Conservation (phyloP, 2,797 vertebrate genomes). For the Sebastes diploproa region DNA sequence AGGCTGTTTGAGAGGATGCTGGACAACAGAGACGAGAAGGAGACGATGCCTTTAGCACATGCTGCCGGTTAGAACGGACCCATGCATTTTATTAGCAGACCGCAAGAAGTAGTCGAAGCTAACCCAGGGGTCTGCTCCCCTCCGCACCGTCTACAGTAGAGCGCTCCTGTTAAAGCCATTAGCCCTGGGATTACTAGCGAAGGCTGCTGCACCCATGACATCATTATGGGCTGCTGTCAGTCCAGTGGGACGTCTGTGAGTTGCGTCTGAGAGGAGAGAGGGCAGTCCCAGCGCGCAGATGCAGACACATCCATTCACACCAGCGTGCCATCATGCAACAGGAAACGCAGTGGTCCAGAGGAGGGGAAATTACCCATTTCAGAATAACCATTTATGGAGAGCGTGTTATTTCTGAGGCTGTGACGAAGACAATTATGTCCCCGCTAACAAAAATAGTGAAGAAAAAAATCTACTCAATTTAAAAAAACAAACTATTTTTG, state of each 20-base stretch:
- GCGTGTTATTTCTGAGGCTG: constrained; percentile 23
- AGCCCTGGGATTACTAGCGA: constrained; percentile 65
- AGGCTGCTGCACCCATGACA: constrained; percentile 76
- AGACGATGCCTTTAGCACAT: constrained; percentile 76
- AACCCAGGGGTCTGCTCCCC: constrained; percentile 59
- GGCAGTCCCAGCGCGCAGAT: constrained; percentile 47
- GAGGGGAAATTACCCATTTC: constrained; percentile 33
- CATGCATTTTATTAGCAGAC: constrained; percentile 72
- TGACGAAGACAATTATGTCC: constrained; percentile 12
- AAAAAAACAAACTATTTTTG: constrained; percentile 24
- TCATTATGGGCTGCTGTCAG: constrained; percentile 76
- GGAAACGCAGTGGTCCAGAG: constrained; percentile 42
- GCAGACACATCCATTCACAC: constrained; percentile 53
- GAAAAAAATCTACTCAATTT: constrained; percentile 7
- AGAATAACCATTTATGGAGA: constrained; percentile 52
- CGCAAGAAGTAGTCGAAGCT: constrained; percentile 66
- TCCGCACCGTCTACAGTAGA: constrained; percentile 49
- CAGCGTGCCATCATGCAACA: constrained; percentile 40
- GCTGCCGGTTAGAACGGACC: constrained; percentile 59
- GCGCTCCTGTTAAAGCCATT: constrained; percentile 78
- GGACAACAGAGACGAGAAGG: constrained; percentile 48
- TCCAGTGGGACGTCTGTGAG: constrained; percentile 67
- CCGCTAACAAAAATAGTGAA: constrained; percentile 20
- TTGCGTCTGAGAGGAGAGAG: constrained; percentile 51
- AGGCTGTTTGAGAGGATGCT: constrained; percentile 53